A percentile compares a stretch with the other conserved stretches of the same genome.
These are phyloP conservation scores for human (Homo sapiens) DNA, from an alignment of 2,113 vertebrate genomes.

Conservation along the genomic window DNA sequence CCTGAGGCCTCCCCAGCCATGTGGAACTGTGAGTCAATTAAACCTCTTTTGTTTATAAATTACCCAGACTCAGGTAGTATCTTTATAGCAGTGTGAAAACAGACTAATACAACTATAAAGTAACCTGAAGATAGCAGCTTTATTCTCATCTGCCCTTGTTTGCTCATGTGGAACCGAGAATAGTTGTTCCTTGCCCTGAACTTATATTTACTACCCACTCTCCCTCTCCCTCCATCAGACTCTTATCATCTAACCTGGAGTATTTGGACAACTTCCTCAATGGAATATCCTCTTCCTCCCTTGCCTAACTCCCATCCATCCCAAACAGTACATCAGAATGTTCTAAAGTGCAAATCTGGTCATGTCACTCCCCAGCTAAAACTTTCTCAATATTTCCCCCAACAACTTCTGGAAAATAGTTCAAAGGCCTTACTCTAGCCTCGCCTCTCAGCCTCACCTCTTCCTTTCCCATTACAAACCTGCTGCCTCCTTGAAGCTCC, in stretches of 20 bases:
- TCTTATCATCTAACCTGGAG: not conserved
- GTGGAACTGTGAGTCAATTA: no score
- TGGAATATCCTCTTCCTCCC: not conserved
- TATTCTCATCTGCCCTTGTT: not conserved
- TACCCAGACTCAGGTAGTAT: no score
- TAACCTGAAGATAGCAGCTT: not conserved
- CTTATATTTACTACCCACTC: not conserved
- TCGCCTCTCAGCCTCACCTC: not conserved
- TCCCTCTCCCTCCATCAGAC: not conserved
- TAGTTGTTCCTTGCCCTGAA: not conserved
- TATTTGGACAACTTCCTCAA: not conserved
- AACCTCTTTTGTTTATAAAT: no score
- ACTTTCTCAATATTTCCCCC: not conserved
- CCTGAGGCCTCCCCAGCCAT: no score
- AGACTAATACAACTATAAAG: no score
- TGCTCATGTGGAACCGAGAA: not conserved
- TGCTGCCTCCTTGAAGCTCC: not conserved
- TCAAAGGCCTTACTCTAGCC: not conserved
- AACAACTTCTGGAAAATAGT: not conserved
- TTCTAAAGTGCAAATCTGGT: not conserved
- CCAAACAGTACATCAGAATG: not conserved
- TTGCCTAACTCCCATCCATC: not conserved
- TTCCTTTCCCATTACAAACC: fast-evolving
- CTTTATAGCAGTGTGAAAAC: no score
- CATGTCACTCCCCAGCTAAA: not conserved